These are phyloP conservation scores for Channa argus DNA, from an alignment of 2,113 vertebrate species.

Conservation along the genomic window DNA sequence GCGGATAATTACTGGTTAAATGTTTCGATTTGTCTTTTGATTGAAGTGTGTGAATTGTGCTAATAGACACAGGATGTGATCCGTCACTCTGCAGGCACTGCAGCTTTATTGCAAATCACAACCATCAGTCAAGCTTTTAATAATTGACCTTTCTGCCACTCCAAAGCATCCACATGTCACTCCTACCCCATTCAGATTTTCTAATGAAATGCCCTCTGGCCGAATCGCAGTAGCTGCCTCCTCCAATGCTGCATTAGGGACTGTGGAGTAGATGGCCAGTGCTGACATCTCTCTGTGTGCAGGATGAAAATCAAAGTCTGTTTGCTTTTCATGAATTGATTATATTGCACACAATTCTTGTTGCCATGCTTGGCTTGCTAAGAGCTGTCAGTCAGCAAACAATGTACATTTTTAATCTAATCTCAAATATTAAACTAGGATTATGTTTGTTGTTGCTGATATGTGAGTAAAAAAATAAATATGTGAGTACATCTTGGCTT, in stretches of 20 bases:
- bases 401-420: too few species aligned
- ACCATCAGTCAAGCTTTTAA: slow-evolving; percentile 34
- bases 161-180: slow-evolving; percentile 17
- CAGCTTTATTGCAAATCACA: not conserved
- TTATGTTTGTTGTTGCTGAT: too few species aligned
- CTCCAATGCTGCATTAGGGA: slow-evolving; percentile 5
- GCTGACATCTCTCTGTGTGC: slow-evolving; percentile 4
- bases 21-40: slow-evolving; percentile 8
- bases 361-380: slow-evolving; percentile 28
- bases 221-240: slow-evolving; percentile 10
- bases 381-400: slow-evolving; percentile 44
- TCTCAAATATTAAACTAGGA: too few species aligned
- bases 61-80: not conserved
- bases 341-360: slow-evolving; percentile 35
- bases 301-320: slow-evolving; percentile 33
- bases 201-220: slow-evolving; percentile 28
- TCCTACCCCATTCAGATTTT: slow-evolving; percentile 16
- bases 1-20: not conserved
- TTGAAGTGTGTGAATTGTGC: slow-evolving; percentile 1
- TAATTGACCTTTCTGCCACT: slow-evolving; percentile 34
- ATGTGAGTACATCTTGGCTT: too few species aligned
- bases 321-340: slow-evolving; percentile 37
- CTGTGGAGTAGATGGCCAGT: not conserved
- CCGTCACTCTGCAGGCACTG: not conserved
- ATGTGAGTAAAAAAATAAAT: too few species aligned